Evolutionary conservation across 2,113 vertebrate genomes (phyloP).

Genomic region (Xiphophorus couchianus): DNA sequence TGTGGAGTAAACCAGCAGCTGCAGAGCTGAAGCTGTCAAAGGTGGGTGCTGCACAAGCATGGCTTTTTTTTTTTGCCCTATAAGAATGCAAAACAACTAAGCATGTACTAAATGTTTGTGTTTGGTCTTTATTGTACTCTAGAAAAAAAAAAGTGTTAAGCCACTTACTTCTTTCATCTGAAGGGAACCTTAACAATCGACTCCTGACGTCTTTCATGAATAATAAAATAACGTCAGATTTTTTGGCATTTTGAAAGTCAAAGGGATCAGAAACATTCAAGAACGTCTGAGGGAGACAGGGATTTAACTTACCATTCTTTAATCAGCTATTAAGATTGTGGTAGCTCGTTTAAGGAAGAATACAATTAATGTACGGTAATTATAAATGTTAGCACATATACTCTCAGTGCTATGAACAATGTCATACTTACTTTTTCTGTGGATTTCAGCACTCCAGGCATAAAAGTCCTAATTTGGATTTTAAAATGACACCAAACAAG

Average conservation of each 20-base stretch:
- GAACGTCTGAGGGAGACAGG: neutral
- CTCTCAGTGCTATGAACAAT: constrained; percentile 13
- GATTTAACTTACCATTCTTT: constrained; percentile 50
- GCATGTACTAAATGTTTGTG: constrained; percentile 4
- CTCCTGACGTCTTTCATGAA: neutral
- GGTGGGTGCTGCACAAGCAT: constrained; percentile 8
- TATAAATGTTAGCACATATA: constrained; percentile 5
- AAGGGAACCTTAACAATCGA: constrained; percentile 19
- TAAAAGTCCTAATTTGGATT: constrained; percentile 18
- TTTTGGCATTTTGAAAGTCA: neutral
- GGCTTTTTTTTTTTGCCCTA: constrained; percentile 9
- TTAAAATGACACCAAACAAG: constrained; percentile 2
- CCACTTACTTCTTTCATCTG: constrained; percentile 61
- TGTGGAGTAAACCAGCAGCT: constrained; percentile 26
- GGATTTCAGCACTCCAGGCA: constrained; percentile 22
- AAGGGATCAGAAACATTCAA: neutral
- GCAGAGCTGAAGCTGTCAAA: constrained; percentile 28
- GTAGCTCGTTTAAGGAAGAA: neutral
- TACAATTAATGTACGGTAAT: neutral
- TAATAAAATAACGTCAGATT: neutral
- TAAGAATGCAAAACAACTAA: constrained; percentile 2
- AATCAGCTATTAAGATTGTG: constrained; percentile 5
- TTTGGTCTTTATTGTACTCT: constrained; percentile 13
- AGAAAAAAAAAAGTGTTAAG: constrained; percentile 9
- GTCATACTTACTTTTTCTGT: constrained; percentile 54